Conservation (phyloP, 2,797 vertebrate genomes). For the Danionella dracula region DNA sequence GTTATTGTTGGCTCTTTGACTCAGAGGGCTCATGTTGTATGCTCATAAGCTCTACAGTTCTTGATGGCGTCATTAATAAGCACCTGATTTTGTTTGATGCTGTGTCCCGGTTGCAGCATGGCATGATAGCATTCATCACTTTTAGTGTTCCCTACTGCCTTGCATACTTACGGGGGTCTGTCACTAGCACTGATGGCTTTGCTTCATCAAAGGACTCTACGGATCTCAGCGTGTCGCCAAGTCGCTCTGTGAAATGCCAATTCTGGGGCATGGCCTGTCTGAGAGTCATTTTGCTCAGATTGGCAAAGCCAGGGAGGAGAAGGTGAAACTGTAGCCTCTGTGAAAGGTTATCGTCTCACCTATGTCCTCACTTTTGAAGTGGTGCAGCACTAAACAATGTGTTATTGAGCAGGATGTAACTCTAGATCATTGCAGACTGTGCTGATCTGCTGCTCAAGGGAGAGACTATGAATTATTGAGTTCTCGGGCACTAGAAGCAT, state of each 20-base stretch:
- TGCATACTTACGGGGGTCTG: slow-evolving; percentile 10
- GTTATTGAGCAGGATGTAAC: slow-evolving; percentile 30
- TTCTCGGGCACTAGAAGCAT: neutral
- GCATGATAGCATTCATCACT: slow-evolving; percentile 11
- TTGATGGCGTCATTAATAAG: slow-evolving; percentile 10
- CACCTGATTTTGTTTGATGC: neutral
- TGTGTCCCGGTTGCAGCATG: neutral
- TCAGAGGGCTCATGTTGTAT: neutral
- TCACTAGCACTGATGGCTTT: slow-evolving; percentile 8
- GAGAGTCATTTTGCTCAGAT: slow-evolving; percentile 1
- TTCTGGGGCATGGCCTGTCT: neutral
- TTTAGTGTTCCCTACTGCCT: slow-evolving; percentile 3
- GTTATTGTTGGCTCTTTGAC: neutral
- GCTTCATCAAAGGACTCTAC: slow-evolving; percentile 11
- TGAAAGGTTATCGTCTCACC: slow-evolving; percentile 25
- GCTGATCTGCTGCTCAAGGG: neutral
- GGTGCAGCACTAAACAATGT: slow-evolving; percentile 22
- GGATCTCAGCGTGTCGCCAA: neutral
- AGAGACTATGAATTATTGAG: slow-evolving; percentile 35
- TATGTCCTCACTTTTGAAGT: slow-evolving; percentile 31
- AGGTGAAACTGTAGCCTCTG: slow-evolving; percentile 6
- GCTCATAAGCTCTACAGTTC: neutral
- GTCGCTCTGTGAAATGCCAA: slow-evolving; percentile 19
- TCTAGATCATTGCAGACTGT: neutral
- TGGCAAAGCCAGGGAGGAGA: neutral